phyloP scores from a whole-genome alignment of 2,888 invertebrate genomes.

The Carpatolechia fugitivella region DNA sequence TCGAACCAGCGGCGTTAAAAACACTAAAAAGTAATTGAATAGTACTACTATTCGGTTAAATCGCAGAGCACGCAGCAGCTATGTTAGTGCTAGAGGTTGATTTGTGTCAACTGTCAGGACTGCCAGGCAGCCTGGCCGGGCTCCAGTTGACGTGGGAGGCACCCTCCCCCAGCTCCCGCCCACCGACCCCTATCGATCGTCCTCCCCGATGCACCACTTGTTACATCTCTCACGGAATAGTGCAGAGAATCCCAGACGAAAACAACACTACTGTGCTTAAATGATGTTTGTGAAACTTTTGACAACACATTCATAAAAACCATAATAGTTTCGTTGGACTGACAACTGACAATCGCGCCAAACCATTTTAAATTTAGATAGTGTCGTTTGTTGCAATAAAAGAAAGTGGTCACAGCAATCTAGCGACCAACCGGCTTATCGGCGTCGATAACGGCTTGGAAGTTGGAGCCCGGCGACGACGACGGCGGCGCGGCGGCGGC shows the following conservation, averaged over 20 bases:
- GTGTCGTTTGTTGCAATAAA: slow-evolving; percentile 37
- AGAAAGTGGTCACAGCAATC: slow-evolving; percentile 37
- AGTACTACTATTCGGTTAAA: neutral
- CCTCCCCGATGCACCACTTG: slow-evolving; percentile 64
- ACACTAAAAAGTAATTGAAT: slow-evolving; percentile 5
- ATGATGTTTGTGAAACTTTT: neutral
- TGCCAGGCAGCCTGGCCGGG: slow-evolving; percentile 38
- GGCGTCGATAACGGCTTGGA: slow-evolving; percentile 32
- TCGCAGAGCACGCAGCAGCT: neutral
- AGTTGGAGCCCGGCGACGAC: slow-evolving; percentile 16
- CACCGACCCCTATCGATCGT: slow-evolving; percentile 48
- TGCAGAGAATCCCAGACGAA: neutral
- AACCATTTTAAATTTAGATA: slow-evolving; percentile 20
- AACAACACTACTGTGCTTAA: neutral
- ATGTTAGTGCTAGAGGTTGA: slow-evolving; percentile 25
- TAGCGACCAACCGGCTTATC: slow-evolving; percentile 33
- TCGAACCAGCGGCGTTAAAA: too few species aligned
- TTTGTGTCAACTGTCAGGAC: slow-evolving; percentile 33
- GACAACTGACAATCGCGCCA: too few species aligned
- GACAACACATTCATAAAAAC: too few species aligned
- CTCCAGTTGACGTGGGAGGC: slow-evolving; percentile 48
- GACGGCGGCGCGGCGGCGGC: neutral
- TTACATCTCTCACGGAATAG: slow-evolving; percentile 48
- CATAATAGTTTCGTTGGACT: too few species aligned
- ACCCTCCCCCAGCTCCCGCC: slow-evolving; percentile 29